Base-by-base conservation (phyloP, 2,888 invertebrate species). In the Petrophora chlorosata region DNA sequence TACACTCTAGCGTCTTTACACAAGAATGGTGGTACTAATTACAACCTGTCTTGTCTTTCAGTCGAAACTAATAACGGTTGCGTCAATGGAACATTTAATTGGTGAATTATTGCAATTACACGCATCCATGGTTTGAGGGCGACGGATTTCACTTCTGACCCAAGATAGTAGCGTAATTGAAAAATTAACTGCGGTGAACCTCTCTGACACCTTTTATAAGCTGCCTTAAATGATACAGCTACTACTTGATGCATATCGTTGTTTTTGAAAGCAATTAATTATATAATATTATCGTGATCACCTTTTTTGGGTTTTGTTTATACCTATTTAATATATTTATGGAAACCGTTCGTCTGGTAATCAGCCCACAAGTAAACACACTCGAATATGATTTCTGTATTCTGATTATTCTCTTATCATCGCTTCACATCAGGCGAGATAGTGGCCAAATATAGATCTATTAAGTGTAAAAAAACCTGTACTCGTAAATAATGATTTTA, bases 91-190 rank as follows among this genome's bases (percentile, higher is more conserved):
- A 75, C 73, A 64, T 67, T 72, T 88, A 86, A 87, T 88, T 86
- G 79, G 65, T 66, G 63, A 73, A 73, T 82, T 85, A 82, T 72
- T 67, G 70, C 86, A 87, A 89, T 89, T 87, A 88, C 84, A 87
- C 83, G 89, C 88, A 81, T 85, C 86, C 85, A 76, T 79, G 80
- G 74, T 82, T 84, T 77, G 79, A 81, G 83, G 82, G 82, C 85
- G 73, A 76, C 38, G 17, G 86, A 83, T 88, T 88, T 88, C 86
- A 78, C 86, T 86, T 82, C 74, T 82, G 84, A 82, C 85, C 85
- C 70, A 73, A 77, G 71, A 70, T 72, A 76, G 75, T 76, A 72
- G 74, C 65, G 74, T 82, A 78, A 82, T 82, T 80, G 72, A 68
- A 76, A 81, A 79, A 25, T 80, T 80, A 44, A 56, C 49, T 61